phyloP scores from a whole-genome alignment of 2,113 vertebrate species.

The Sapayoa aenigma region DNA sequence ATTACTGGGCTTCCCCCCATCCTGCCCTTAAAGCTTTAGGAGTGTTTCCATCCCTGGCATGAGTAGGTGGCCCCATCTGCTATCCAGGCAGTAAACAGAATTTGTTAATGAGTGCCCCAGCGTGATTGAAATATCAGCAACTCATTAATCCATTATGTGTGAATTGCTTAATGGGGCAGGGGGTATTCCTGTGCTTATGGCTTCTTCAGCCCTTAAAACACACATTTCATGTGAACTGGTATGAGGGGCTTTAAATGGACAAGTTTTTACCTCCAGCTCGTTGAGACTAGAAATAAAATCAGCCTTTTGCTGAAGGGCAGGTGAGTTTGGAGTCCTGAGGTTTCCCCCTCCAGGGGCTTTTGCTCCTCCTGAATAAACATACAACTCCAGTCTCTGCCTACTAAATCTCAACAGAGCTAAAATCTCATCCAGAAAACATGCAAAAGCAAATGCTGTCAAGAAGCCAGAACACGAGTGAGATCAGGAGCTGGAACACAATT shows the following conservation, averaged over 20 bases:
- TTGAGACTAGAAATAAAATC: not conserved
- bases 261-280: not conserved
- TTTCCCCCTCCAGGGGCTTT: not conserved
- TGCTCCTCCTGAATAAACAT: not conserved
- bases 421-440: not conserved
- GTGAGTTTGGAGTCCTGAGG: not conserved
- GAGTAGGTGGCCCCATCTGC: conserved; percentile 35
- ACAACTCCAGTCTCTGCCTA: not conserved
- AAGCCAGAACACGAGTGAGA: not conserved
- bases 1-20: not conserved
- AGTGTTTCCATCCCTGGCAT: conserved; percentile 6
- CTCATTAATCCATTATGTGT: not conserved
- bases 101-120: conserved; percentile 24
- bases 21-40: not conserved
- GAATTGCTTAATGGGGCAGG: not conserved
- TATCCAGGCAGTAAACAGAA: not conserved
- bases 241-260: not conserved
- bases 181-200: not conserved
- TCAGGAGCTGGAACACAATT: not conserved
- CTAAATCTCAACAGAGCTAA: not conserved
- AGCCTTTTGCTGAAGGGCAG: not conserved
- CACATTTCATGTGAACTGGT: not conserved
- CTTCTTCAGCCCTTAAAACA: not conserved
- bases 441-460: not conserved
- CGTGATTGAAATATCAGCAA: not conserved